phyloP scores from a whole-genome alignment of 2,888 invertebrate genomes.

The Miltochrista miniata region DNA sequence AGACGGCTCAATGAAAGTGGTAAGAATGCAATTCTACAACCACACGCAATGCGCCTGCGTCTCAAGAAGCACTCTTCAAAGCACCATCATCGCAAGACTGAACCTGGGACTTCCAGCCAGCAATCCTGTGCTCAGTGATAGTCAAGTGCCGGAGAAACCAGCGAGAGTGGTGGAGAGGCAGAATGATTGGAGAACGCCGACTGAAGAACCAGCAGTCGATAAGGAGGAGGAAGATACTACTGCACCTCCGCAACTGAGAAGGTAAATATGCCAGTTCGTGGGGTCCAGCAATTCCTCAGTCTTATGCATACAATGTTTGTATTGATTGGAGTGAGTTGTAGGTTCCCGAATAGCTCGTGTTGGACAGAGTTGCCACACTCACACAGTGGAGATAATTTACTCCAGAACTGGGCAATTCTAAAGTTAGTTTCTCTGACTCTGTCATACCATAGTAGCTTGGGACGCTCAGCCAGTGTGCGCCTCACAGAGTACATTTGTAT shows the following conservation, averaged over 20 bases:
- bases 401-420: too few species aligned
- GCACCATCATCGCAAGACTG: conserved; percentile 33
- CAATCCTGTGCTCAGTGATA: conserved; percentile 36
- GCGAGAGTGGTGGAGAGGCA: conserved; percentile 35
- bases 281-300: too few species aligned
- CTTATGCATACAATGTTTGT: too few species aligned
- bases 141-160: conserved; percentile 34
- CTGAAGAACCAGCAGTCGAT: conserved; percentile 53
- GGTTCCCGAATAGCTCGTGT: too few species aligned
- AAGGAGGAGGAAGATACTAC: conserved; percentile 61
- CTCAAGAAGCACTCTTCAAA: conserved; percentile 56
- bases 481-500: too few species aligned
- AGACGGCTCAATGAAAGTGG: conserved; percentile 53
- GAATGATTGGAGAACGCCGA: conserved; percentile 55
- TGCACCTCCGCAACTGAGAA: conserved; percentile 63
- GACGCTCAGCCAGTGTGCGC: too few species aligned
- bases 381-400: too few species aligned
- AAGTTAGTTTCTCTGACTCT: too few species aligned
- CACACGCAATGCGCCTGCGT: conserved; percentile 74
- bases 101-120: conserved; percentile 14
- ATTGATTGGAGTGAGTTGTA: too few species aligned
- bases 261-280: conserved; percentile 39
- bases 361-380: too few species aligned
- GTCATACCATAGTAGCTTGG: too few species aligned
- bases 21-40: conserved; percentile 70